Evolutionary conservation across 1,140 invertebrate species (phyloP).

Genomic region (Ceratina calcarata): DNA sequence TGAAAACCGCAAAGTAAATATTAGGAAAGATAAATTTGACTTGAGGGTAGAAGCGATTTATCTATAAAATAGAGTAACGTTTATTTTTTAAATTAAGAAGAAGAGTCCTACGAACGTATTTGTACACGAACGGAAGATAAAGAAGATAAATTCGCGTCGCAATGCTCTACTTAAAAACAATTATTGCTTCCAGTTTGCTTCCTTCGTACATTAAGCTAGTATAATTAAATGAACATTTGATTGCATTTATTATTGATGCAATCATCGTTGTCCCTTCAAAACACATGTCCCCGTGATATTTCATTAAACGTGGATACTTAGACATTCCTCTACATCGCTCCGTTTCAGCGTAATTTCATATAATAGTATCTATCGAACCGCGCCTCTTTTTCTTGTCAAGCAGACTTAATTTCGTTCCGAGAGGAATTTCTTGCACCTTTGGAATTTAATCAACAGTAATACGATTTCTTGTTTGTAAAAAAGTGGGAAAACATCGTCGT

Average conservation of each 20-base stretch:
- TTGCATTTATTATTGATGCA: neutral
- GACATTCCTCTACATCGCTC: neutral
- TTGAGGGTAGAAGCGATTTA: neutral
- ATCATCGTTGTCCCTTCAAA: neutral
- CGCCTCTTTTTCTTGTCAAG: neutral
- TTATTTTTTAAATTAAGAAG: neutral
- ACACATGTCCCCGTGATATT: neutral
- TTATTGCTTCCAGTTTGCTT: no score
- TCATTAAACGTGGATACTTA: neutral
- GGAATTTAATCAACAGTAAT: slow-evolving; percentile 47
- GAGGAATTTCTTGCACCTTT: neutral
- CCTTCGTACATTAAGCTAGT: neutral
- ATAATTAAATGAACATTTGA: neutral
- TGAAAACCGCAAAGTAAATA: slow-evolving; percentile 7
- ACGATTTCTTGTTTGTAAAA: slow-evolving; percentile 19
- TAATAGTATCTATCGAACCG: neutral
- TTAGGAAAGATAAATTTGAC: neutral
- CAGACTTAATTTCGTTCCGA: slow-evolving; percentile 1
- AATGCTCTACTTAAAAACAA: no score
- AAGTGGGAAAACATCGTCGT: neutral
- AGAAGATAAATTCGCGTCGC: no score
- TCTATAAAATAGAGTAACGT: neutral
- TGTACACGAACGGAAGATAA: no score
- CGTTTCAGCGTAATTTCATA: neutral
- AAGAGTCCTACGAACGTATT: no score